Base-by-base conservation (phyloP, 1,140 invertebrate genomes). In the Venustaconcha ellipsiformis region DNA sequence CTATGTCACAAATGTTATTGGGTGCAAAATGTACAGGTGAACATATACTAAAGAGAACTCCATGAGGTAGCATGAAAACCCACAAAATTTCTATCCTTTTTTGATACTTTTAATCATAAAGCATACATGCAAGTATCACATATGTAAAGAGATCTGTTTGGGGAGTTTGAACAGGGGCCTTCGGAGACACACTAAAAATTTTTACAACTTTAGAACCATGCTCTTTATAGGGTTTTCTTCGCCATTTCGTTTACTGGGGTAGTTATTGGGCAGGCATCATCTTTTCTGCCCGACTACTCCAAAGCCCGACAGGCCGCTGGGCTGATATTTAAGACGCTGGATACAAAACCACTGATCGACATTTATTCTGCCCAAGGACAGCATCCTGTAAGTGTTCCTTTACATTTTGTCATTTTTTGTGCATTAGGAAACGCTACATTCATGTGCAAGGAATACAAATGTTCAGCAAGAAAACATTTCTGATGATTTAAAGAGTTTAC, bases 261-360 rank as follows among this genome's bases (percentile, higher is more conserved):
- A 57, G 78, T 79, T 4, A 75, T 88, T 57, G 92, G 92, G 14
- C 91, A 92, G 80, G 87, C 80, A 0, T 79, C 88, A 12, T 88
- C 87, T 5, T 91, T 91, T 74, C 82, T 90, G 59, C 90, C 90
- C 3, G 91, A 91, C 74, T 90, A 91, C 48, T 84, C 89, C n/a
- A 91, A 91, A 77, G 91, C 90, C 13, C 82, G 86, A 30, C 80
- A 90, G 20, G 86, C 91, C 12, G 90, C 87, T 13, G 89, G 86
- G 13, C 70, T 89, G 18, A 87, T 91, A 23, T 91, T 91, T 78
- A 88, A 87, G 78, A 79, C 90, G 12, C 82, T 91, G 62, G 88
- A 89, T 65, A 87, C 84, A 60, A 76, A 86, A 8, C 89, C 90
- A 17, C 63, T 75, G 14, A 91, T 91, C 65, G 90, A 91, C 81